A percentile compares a stretch with the other conserved stretches of the same genome.
Conservation (phyloP, 2,113 vertebrate species). For the Aplodontia rufa region DNA sequence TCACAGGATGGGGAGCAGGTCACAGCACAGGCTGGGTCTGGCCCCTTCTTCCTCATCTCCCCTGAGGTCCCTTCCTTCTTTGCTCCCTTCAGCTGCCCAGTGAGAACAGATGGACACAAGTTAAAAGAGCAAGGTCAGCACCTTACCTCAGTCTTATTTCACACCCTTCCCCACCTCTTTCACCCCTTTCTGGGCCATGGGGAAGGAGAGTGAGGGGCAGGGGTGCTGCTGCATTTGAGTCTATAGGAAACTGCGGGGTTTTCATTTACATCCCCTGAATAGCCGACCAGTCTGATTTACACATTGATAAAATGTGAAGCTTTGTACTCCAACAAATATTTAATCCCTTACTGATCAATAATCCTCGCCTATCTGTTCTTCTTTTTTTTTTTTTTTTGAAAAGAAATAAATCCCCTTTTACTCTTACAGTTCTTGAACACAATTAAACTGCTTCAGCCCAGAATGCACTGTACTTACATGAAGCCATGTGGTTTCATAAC, state of each 20-base stretch:
- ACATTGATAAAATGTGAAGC: background rate
- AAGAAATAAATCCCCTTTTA: constrained; percentile 50
- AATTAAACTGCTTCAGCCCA: constrained; percentile 44
- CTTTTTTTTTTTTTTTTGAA: background rate
- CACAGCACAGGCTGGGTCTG: constrained; percentile 43
- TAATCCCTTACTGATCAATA: constrained; percentile 63
- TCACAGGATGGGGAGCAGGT: background rate
- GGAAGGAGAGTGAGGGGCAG: background rate
- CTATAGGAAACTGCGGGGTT: background rate
- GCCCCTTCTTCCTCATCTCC: background rate
- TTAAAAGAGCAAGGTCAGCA: constrained; percentile 52
- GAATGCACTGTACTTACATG: background rate
- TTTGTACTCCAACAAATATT: constrained; percentile 41
- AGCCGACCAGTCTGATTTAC: constrained; percentile 38
- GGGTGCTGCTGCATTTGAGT: background rate
- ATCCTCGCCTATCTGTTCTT: constrained; percentile 45
- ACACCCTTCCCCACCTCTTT: background rate
- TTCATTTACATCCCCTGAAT: constrained; percentile 52
- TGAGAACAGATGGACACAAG: constrained; percentile 36
- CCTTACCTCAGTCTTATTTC: background rate
- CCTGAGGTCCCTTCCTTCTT: constrained; percentile 57
- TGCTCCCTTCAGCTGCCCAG: constrained; percentile 53
- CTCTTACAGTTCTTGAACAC: constrained; percentile 45
- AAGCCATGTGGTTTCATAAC: constrained; percentile 14
- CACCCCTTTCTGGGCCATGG: background rate